These are phyloP conservation scores for Rostratula benghalensis DNA, from an alignment of 2,113 vertebrate genomes.

Conservation along the genomic window DNA sequence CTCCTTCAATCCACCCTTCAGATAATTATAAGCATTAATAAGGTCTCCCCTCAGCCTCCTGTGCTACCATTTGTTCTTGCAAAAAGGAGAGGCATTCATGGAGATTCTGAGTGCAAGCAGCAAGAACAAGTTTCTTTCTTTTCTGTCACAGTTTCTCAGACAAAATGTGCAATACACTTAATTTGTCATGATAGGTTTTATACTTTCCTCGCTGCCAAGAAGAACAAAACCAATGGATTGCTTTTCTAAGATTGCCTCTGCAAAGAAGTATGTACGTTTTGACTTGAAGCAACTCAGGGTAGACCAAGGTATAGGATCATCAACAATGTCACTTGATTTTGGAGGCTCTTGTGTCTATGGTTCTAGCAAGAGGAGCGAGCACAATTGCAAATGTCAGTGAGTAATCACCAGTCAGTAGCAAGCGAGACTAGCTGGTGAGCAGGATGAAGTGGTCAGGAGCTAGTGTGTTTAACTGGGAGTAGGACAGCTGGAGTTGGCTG, in stretches of 20 bases:
- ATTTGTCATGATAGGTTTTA: not conserved
- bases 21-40: no score
- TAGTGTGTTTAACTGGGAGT: not conserved
- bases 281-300: not conserved
- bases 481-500: not conserved
- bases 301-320: not conserved
- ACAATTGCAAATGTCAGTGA: not conserved
- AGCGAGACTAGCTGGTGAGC: not conserved
- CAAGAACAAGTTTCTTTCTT: not conserved
- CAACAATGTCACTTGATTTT: not conserved
- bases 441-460: not conserved
- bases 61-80: not conserved
- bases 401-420: not conserved
- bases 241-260: not conserved
- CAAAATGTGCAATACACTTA: not conserved
- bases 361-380: not conserved
- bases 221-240: not conserved
- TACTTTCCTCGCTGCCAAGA: not conserved
- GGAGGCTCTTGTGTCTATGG: not conserved
- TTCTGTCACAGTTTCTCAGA: not conserved
- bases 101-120: not conserved
- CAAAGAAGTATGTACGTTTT: not conserved
- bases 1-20: no score
- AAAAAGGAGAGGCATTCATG: not conserved
- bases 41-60: not conserved